phyloP scores from a whole-genome alignment of 2,888 invertebrate genomes.

The Ommatoiulus sabulosus region DNA sequence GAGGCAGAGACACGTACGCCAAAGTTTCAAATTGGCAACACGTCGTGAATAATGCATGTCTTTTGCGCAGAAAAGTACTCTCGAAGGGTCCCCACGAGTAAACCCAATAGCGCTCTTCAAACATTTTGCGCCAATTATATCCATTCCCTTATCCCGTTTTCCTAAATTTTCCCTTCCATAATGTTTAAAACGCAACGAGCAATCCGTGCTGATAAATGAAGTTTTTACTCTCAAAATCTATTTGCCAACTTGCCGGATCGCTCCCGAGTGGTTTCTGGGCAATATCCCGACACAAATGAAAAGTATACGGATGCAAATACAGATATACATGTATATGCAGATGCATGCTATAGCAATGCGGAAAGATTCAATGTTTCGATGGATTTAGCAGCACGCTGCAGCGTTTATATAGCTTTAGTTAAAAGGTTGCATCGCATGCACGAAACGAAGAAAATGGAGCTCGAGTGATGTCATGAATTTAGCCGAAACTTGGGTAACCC shows the following conservation, averaged over 20 bases:
- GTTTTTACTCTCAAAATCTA: not conserved
- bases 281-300: not conserved
- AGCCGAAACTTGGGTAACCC: too few relatives aligned
- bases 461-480: too few relatives aligned
- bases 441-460: too few relatives aligned
- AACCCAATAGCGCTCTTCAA: conserved; percentile 21
- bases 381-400: too few relatives aligned
- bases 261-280: not conserved
- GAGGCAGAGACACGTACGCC: conserved; percentile 14
- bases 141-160: conserved; percentile 24
- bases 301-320: not conserved
- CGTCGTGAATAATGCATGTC: conserved; percentile 40
- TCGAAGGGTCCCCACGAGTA: not conserved
- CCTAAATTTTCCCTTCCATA: conserved; percentile 7
- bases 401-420: too few relatives aligned
- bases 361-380: too few relatives aligned
- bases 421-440: too few relatives aligned
- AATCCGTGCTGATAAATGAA: not conserved
- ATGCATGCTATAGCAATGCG: not conserved
- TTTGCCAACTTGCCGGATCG: not conserved
- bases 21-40: conserved; percentile 24
- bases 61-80: not conserved
- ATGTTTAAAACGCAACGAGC: conserved; percentile 8
- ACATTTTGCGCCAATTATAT: not conserved
- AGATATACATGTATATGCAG: not conserved